Conservation (phyloP, 2,888 invertebrate species). For the Melanophora roralis region DNA sequence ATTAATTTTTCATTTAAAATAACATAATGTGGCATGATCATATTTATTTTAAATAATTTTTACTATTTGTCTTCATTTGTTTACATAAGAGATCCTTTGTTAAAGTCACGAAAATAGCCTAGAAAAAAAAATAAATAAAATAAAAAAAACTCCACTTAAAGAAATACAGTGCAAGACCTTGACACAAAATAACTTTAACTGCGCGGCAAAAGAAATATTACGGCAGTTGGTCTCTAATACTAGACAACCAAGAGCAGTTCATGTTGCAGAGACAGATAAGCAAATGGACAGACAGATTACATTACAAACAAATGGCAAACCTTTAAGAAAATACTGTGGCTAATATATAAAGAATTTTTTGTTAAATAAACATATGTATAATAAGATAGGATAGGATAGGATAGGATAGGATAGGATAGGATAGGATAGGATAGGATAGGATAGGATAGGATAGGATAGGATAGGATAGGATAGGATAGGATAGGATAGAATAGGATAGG, state of each 20-base stretch:
- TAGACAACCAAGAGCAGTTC: too few species aligned
- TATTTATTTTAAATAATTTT: conserved; percentile 22
- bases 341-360: too few species aligned
- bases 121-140: neutral
- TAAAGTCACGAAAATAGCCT: conserved; percentile 59
- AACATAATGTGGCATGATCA: conserved; percentile 15
- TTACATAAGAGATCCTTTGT: conserved; percentile 42
- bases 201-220: conserved; percentile 39
- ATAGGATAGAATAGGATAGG: too few species aligned
- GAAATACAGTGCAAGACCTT: conserved; percentile 60
- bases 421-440: too few species aligned
- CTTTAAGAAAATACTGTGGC: conserved; percentile 1
- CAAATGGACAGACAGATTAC: conserved; percentile 11
- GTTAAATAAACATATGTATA: too few species aligned
- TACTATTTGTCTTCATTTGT: conserved; percentile 11
- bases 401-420: too few species aligned
- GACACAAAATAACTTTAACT: conserved; percentile 56
- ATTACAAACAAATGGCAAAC: neutral
- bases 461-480: too few species aligned
- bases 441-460: too few species aligned
- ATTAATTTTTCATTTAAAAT: conserved; percentile 13
- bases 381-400: too few species aligned
- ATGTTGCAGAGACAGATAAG: too few species aligned
- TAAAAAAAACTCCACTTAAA: conserved; percentile 59
- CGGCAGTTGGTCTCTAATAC: conserved; percentile 38